These are phyloP conservation scores for Aythya baeri DNA, from an alignment of 2,113 vertebrate genomes.

Conservation along the genomic window DNA sequence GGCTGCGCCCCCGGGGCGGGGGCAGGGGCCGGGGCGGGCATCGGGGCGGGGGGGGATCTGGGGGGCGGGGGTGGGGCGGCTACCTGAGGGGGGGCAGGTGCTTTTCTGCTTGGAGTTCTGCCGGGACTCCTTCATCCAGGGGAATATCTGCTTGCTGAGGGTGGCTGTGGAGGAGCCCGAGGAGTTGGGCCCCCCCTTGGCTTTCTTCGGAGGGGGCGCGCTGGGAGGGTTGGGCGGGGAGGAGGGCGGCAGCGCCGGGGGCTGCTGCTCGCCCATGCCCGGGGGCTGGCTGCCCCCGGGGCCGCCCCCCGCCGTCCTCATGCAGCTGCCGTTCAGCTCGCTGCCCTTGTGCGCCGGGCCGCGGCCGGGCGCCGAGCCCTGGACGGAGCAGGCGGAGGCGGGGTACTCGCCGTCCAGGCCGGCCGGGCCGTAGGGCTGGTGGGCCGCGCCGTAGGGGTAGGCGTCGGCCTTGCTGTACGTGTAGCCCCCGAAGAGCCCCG, in stretches of 20 bases:
- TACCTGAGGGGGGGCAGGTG: slow-evolving; percentile 92
- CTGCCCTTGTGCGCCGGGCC: slow-evolving; percentile 87
- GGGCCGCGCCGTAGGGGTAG: slow-evolving; percentile 87
- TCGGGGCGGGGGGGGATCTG: fast-evolving
- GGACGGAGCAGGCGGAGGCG: slow-evolving; percentile 91
- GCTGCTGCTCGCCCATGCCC: slow-evolving; percentile 85
- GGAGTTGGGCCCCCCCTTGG: slow-evolving; percentile 84
- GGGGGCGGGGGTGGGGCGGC: not conserved
- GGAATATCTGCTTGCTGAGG: slow-evolving; percentile 97
- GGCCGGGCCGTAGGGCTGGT: slow-evolving; percentile 88
- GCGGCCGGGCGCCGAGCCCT: slow-evolving; percentile 84
- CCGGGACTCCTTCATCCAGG: slow-evolving; percentile 98
- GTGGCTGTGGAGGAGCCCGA: slow-evolving; percentile 82
- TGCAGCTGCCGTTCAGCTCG: slow-evolving; percentile 93
- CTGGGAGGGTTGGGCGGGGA: slow-evolving; percentile 89
- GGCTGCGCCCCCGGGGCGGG: no score
- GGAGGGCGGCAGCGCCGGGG: slow-evolving; percentile 86
- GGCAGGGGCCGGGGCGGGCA: no score
- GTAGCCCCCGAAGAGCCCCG: slow-evolving; percentile 96
- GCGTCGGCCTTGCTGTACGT: slow-evolving; percentile 92
- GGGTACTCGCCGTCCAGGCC: slow-evolving; percentile 92
- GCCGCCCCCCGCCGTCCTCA: slow-evolving; percentile 86
- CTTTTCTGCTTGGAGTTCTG: slow-evolving; percentile 96
- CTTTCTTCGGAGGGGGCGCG: slow-evolving; percentile 89
- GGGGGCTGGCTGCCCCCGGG: slow-evolving; percentile 84